A percentile compares a stretch with the other conserved stretches of the same genome.
Evolutionary conservation across 2,888 invertebrate species (phyloP).

Genomic region (Nomada ruficornis): DNA sequence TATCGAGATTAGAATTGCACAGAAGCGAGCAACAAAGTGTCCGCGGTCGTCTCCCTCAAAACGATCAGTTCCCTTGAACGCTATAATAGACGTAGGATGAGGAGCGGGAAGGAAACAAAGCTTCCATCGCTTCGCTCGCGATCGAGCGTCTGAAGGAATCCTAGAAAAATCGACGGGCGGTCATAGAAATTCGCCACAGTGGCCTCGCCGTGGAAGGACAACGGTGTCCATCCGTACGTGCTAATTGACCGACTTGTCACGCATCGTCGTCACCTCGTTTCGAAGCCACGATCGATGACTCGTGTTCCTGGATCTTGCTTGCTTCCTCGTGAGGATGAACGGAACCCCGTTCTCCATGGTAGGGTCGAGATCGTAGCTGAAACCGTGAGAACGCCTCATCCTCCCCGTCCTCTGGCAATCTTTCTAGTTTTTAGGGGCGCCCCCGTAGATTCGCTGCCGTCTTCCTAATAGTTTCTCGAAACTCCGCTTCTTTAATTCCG

Average conservation of each 20-base stretch:
- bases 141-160: conserved; percentile 46
- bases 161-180: conserved; percentile 14
- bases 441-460: neutral
- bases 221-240: conserved; percentile 23
- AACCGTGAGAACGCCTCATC: conserved; percentile 40
- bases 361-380: neutral
- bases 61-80: conserved; percentile 55
- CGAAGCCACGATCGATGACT: conserved; percentile 8
- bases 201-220: conserved; percentile 35
- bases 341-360: neutral
- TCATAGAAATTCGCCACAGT: conserved; percentile 35
- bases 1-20: neutral
- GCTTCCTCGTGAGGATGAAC: neutral
- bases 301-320: conserved; percentile 10
- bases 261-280: conserved; percentile 18
- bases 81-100: conserved; percentile 43
- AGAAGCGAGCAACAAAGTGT: conserved; percentile 23
- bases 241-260: conserved; percentile 50
- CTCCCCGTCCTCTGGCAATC: conserved; percentile 4
- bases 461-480: conserved; percentile 44
- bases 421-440: conserved; percentile 27
- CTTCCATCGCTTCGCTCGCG: conserved; percentile 16
- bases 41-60: conserved; percentile 31
- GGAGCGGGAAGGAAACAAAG: neutral
- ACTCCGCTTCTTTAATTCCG: conserved; percentile 15